These are phyloP conservation scores for Alces alces DNA, from an alignment of 2,113 vertebrate genomes.

Conservation along the genomic window DNA sequence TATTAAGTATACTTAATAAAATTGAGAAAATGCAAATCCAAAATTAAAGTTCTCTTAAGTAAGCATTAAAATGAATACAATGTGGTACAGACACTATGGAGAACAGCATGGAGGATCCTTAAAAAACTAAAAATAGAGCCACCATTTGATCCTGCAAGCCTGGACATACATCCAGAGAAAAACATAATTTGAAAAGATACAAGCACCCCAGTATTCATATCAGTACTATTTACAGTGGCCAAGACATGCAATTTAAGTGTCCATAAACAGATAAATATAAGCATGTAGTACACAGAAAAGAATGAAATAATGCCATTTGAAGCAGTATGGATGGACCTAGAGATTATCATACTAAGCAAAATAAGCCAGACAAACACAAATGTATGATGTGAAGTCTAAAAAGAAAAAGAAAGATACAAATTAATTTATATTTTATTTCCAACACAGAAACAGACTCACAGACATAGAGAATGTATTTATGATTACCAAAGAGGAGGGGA, in stretches of 20 bases:
- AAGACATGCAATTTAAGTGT: not conserved
- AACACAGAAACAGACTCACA: not conserved
- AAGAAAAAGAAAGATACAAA: not conserved
- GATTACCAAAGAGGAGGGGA: not conserved
- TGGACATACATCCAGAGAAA: not conserved
- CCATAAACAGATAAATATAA: not conserved
- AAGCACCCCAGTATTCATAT: not conserved
- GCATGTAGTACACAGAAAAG: not conserved
- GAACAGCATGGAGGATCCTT: not conserved
- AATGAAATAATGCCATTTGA: not conserved
- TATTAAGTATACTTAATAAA: not conserved
- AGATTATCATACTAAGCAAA: not conserved
- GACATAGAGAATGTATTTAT: not conserved
- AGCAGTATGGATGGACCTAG: not conserved
- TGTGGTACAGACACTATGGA: not conserved
- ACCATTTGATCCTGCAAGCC: not conserved
- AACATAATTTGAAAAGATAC: not conserved
- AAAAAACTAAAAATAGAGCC: not conserved
- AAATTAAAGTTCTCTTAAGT: not conserved
- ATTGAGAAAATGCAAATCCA: conserved; percentile 15
- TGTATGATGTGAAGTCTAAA: not conserved
- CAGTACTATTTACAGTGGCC: not conserved
- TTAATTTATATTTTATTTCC: not conserved
- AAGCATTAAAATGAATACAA: not conserved
- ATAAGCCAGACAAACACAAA: not conserved